phyloP scores from a whole-genome alignment of 64 coral and sea anemone genomes.

The Actinia tenebrosa region DNA sequence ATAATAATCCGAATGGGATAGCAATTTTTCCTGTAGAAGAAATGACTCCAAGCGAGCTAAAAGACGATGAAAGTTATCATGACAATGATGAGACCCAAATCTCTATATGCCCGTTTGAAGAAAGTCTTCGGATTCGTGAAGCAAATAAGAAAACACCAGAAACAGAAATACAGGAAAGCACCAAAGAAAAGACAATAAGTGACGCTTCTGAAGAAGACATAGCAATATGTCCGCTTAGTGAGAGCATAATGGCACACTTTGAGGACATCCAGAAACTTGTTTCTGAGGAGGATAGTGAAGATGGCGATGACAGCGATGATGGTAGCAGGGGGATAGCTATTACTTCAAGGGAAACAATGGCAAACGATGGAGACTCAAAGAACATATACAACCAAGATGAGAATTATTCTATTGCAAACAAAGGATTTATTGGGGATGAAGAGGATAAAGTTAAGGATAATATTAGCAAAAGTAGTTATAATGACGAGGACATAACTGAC shows the following conservation, averaged over 20 bases:
- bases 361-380: not conserved
- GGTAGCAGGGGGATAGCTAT: not conserved
- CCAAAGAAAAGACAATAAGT: not conserved
- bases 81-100: slow-evolving; percentile 4
- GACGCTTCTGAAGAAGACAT: not conserved
- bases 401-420: not conserved
- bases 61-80: not conserved
- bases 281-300: not conserved
- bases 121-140: not conserved
- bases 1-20: not conserved
- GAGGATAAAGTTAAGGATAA: not conserved
- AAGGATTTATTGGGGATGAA: not conserved
- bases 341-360: not conserved
- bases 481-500: not conserved
- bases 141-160: not conserved
- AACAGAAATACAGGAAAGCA: not conserved
- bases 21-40: not conserved
- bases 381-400: not conserved
- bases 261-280: not conserved
- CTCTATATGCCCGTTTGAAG: not conserved
- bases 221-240: not conserved
- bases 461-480: not conserved
- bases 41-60: not conserved
- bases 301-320: not conserved
- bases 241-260: not conserved